Evolutionary conservation across 2,113 vertebrate species (phyloP).

Genomic region (Montifringilla adamsi): DNA sequence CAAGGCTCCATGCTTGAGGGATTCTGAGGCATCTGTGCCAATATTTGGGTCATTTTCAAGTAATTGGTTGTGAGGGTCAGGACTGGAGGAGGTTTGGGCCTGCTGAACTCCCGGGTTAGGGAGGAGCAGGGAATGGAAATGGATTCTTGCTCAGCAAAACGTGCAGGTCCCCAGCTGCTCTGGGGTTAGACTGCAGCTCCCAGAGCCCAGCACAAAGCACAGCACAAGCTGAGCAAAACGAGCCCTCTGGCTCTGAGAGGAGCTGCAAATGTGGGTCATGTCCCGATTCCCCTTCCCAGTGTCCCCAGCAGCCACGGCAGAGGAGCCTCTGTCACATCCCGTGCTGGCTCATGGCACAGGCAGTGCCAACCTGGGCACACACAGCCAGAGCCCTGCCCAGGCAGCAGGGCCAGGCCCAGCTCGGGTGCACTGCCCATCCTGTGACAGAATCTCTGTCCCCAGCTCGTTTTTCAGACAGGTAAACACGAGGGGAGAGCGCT

Average conservation of each 20-base stretch:
- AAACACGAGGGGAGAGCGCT: rapidly evolving
- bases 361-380: background rate
- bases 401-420: background rate
- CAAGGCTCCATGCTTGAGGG: background rate
- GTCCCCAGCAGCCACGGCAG: background rate
- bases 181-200: background rate
- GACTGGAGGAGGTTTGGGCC: background rate
- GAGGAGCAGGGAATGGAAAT: background rate
- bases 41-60: background rate
- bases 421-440: background rate
- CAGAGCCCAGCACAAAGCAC: background rate
- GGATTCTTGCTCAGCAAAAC: background rate
- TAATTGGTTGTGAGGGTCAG: background rate
- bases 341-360: background rate
- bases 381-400: background rate
- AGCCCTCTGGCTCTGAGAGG: background rate
- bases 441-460: background rate
- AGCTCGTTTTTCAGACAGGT: background rate
- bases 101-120: background rate
- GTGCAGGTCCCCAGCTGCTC: background rate
- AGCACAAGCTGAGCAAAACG: rapidly evolving
- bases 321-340: background rate
- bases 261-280: background rate
- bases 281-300: background rate
- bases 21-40: background rate